phyloP scores from a whole-genome alignment of 2,113 vertebrate species.

The Sebastes fasciatus region DNA sequence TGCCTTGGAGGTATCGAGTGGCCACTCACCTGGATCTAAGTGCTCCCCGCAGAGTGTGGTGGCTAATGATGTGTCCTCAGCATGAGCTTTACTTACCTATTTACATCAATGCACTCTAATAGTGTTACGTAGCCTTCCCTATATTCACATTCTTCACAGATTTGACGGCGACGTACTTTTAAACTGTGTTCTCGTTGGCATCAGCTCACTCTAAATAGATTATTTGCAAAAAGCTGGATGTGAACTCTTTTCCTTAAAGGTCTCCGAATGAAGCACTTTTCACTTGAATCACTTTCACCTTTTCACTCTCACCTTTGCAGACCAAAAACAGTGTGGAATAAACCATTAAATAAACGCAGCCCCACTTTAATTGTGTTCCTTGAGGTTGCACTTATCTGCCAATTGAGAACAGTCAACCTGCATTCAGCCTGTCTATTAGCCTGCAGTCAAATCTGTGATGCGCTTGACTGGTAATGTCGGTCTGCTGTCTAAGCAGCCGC shows the following conservation, averaged over 20 bases:
- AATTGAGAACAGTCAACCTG: constrained; percentile 36
- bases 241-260: not conserved
- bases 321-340: constrained; percentile 9
- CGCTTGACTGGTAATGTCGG: constrained; percentile 69
- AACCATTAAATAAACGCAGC: constrained; percentile 31
- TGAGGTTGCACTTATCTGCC: constrained; percentile 37
- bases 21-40: constrained; percentile 82
- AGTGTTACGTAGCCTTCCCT: constrained; percentile 39
- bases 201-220: constrained; percentile 1
- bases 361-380: constrained; percentile 32
- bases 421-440: constrained; percentile 57
- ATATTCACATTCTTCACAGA: constrained; percentile 30
- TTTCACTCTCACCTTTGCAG: constrained; percentile 21
- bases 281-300: not conserved
- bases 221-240: not conserved
- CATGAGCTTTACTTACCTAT: constrained; percentile 85
- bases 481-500: constrained; percentile 71
- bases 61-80: constrained; percentile 84
- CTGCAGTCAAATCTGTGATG: constrained; percentile 66
- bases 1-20: constrained; percentile 74
- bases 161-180: constrained; percentile 4
- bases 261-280: not conserved
- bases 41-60: constrained; percentile 70
- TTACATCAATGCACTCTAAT: constrained; percentile 75
- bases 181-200: not conserved